Conservation (phyloP, 1,140 invertebrate species). For the Procambarus clarkii region DNA sequence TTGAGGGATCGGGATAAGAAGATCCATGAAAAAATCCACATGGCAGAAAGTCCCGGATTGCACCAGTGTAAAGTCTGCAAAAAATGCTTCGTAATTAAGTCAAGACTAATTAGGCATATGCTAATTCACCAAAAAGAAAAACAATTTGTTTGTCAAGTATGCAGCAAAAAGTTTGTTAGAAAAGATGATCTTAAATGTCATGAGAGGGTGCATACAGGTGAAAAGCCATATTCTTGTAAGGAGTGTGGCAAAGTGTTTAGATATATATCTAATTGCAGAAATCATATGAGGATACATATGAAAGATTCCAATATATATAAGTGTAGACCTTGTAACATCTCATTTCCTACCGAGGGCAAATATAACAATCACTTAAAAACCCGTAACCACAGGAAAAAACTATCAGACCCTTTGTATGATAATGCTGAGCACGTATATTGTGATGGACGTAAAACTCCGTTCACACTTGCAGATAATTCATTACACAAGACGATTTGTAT, state of each 20-base stretch:
- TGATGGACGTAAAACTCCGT: constrained; percentile 4
- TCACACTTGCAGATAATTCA: constrained; percentile 1
- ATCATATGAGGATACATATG: constrained; percentile 38
- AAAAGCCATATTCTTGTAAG: constrained; percentile 49
- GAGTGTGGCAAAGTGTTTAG: constrained; percentile 49
- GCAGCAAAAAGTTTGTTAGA: constrained; percentile 40
- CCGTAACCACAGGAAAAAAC: constrained; percentile 35
- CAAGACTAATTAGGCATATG: constrained; percentile 39
- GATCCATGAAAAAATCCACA: constrained; percentile 42
- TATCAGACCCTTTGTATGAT: background rate
- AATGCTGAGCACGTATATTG: constrained; percentile 14
- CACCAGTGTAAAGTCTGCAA: constrained; percentile 35
- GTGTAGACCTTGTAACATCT: constrained; percentile 34
- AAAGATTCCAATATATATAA: background rate
- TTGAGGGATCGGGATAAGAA: constrained; percentile 5
- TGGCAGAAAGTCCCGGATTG: background rate
- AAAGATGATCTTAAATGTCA: constrained; percentile 58
- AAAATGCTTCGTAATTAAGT: constrained; percentile 38
- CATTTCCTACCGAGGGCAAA: constrained; percentile 43
- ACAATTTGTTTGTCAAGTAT: constrained; percentile 34
- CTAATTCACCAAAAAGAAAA: constrained; percentile 42
- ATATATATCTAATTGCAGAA: constrained; percentile 42
- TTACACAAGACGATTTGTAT: constrained; percentile 16
- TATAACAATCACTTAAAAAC: constrained; percentile 46
- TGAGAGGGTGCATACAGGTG: constrained; percentile 51